Percentiles rank a stretch among this genome's conserved stretches.
phyloP scores from a whole-genome alignment of 1,140 invertebrate genomes.

The Meloidogyne exigua region DNA sequence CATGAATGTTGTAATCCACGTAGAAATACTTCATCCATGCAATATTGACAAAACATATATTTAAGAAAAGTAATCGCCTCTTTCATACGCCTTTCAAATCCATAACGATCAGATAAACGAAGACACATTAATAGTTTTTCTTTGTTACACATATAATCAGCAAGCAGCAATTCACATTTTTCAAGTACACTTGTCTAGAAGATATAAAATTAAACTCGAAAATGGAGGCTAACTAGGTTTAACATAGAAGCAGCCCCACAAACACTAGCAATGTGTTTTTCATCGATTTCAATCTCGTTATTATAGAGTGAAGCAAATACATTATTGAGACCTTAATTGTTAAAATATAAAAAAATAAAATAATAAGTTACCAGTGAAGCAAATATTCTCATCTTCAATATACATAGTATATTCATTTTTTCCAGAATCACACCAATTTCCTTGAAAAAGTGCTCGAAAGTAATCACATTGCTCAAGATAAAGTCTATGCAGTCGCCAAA shows the following conservation, averaged over 20 bases:
- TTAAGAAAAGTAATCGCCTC: slow-evolving; percentile 16
- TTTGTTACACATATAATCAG: slow-evolving; percentile 12
- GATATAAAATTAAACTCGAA: not conserved
- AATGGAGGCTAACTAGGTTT: slow-evolving; percentile 24
- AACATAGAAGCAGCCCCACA: slow-evolving; percentile 33
- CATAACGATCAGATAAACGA: slow-evolving; percentile 25
- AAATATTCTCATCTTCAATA: slow-evolving; percentile 29
- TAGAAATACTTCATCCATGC: slow-evolving; percentile 15
- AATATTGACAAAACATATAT: slow-evolving; percentile 25
- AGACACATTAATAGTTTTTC: slow-evolving; percentile 29
- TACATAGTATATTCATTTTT: slow-evolving; percentile 22
- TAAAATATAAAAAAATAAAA: not conserved
- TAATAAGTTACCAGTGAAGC: slow-evolving; percentile 26
- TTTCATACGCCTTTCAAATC: slow-evolving; percentile 2
- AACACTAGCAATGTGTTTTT: slow-evolving; percentile 28
- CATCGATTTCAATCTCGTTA: slow-evolving; percentile 38
- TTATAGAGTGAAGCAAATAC: slow-evolving; percentile 39
- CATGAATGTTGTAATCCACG: slow-evolving; percentile 24
- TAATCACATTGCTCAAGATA: slow-evolving; percentile 45
- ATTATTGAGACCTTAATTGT: slow-evolving; percentile 33
- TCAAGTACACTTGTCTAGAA: slow-evolving; percentile 27
- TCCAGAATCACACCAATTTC: slow-evolving; percentile 33
- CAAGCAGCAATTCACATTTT: slow-evolving; percentile 27
- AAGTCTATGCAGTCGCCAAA: slow-evolving; percentile 31
- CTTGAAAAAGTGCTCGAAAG: slow-evolving; percentile 34